These are phyloP conservation scores for Tipula vernalis DNA, from an alignment of 2,888 invertebrate species.

Conservation along the genomic window DNA sequence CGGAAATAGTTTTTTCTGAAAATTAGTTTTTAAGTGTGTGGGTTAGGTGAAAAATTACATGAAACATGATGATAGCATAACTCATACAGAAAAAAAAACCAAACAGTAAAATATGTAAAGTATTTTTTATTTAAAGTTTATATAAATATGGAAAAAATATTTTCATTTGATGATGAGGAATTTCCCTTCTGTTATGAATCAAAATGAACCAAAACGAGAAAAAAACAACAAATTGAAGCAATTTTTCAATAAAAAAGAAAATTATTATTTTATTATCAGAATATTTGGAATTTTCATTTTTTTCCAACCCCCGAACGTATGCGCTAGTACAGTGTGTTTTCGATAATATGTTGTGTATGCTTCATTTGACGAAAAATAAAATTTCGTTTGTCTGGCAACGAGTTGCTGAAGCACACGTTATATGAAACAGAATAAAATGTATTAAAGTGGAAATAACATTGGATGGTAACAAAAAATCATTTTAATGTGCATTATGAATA, in stretches of 20 bases:
- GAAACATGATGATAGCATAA: not conserved
- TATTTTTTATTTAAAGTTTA: conserved; percentile 4
- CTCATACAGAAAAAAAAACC: not conserved
- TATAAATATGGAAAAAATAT: not conserved
- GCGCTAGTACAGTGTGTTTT: not conserved
- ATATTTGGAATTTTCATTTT: not conserved
- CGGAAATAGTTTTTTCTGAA: not conserved
- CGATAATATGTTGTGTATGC: not conserved
- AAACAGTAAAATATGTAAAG: not conserved
- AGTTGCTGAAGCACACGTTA: not conserved
- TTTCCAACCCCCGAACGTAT: not conserved
- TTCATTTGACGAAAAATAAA: not conserved
- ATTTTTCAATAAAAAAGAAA: not conserved
- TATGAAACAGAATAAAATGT: too few relatives aligned
- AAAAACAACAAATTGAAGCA: not conserved
- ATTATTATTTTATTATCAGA: not conserved
- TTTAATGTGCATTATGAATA: not conserved
- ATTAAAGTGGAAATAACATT: not conserved
- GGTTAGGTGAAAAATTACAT: not conserved
- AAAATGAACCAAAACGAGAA: not conserved
- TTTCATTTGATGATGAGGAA: not conserved
- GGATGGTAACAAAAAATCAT: not conserved
- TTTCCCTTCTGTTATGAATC: not conserved
- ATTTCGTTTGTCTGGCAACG: not conserved
- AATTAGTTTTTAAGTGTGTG: not conserved